Conservation (phyloP, 2,888 invertebrate genomes). For the Phengaris alcon region DNA sequence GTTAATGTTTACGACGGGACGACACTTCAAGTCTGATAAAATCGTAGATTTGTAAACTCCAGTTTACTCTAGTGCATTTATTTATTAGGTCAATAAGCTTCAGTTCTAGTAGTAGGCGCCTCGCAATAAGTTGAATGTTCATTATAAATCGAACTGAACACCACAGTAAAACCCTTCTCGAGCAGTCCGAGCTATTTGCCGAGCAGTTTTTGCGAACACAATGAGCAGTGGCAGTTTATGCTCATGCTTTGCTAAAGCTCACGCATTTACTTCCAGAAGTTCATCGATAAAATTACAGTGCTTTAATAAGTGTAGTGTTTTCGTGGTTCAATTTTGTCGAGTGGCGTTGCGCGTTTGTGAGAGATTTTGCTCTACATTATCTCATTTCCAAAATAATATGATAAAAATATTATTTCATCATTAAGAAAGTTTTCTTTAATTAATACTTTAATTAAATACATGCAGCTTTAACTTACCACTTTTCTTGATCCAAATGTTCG, state of each 20-base stretch:
- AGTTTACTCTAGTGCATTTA: background rate
- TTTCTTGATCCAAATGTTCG: no score
- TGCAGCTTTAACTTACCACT: no score
- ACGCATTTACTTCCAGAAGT: background rate
- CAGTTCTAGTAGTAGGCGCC: background rate
- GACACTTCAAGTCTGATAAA: background rate
- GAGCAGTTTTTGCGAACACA: background rate
- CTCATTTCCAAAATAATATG: background rate
- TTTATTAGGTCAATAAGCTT: conserved; percentile 2
- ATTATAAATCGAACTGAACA: background rate
- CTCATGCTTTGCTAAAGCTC: background rate
- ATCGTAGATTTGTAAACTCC: background rate
- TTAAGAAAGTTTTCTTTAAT: no score
- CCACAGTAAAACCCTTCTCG: background rate
- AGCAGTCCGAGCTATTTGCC: background rate
- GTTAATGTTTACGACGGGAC: background rate
- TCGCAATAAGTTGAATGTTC: background rate
- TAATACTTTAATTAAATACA: no score
- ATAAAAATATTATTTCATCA: background rate
- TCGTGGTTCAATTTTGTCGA: background rate
- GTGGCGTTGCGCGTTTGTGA: background rate
- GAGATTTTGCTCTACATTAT: background rate
- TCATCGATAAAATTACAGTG: background rate
- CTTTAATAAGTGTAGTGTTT: conserved; percentile 5
- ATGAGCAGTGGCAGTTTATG: background rate